A percentile compares a stretch with the other conserved stretches of the same genome.
Conservation (phyloP, 2,797 vertebrate genomes). For the Zenarchopterus dispar region DNA sequence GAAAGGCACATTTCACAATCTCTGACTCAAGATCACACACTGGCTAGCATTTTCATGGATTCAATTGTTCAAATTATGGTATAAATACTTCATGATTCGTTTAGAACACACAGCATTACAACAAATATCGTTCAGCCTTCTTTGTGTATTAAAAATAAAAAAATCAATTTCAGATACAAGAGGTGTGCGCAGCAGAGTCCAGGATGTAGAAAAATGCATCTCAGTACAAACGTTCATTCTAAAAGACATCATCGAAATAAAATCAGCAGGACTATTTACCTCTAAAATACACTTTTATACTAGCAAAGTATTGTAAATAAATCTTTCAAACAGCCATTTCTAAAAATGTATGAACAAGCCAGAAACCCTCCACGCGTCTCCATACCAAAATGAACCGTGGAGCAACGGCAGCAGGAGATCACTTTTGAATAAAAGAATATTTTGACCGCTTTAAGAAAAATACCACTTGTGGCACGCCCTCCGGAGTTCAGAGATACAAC, state of each 20-base stretch:
- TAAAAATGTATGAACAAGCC: slow-evolving; percentile 44
- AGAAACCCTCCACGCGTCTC: slow-evolving; percentile 26
- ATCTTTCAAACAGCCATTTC: slow-evolving; percentile 43
- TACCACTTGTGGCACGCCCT: not conserved
- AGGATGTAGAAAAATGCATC: slow-evolving; percentile 44
- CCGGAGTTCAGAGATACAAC: not conserved
- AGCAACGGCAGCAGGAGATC: slow-evolving; percentile 14
- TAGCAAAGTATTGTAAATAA: slow-evolving; percentile 57
- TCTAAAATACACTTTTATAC: slow-evolving; percentile 44
- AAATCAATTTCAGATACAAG: slow-evolving; percentile 71
- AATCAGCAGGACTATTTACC: slow-evolving; percentile 41
- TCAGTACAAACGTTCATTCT: slow-evolving; percentile 38
- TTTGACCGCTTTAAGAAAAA: not conserved
- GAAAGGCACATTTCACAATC: slow-evolving; percentile 65
- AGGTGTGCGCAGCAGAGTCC: slow-evolving; percentile 44
- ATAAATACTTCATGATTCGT: slow-evolving; percentile 46
- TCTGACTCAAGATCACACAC: slow-evolving; percentile 46
- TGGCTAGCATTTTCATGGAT: slow-evolving; percentile 44
- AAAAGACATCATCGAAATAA: slow-evolving; percentile 35
- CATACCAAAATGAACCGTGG: not conserved
- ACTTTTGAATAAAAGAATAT: not conserved
- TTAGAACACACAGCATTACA: slow-evolving; percentile 45
- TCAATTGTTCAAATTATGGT: slow-evolving; percentile 42
- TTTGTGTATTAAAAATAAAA: slow-evolving; percentile 48
- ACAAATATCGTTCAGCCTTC: slow-evolving; percentile 49